These are phyloP conservation scores for Cotesia glomerata DNA, from an alignment of 1,140 invertebrate genomes.

Conservation along the genomic window DNA sequence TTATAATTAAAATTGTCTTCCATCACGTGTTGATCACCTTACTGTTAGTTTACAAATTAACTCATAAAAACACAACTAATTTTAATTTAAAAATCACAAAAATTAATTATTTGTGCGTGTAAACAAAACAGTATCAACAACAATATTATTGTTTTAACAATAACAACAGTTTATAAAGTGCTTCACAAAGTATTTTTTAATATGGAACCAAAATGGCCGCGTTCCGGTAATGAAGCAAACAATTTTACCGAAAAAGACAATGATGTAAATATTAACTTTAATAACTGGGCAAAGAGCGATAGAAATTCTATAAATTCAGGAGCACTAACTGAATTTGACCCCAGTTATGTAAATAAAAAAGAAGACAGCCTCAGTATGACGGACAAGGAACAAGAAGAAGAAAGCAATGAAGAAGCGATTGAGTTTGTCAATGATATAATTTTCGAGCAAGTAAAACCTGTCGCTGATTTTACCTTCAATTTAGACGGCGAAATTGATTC, in stretches of 20 bases:
- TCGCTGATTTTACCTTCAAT: not conserved
- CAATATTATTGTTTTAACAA: not conserved
- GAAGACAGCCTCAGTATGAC: too few species aligned
- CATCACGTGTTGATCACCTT: not conserved
- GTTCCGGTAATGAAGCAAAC: too few species aligned
- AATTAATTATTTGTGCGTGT: not conserved
- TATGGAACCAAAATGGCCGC: too few species aligned
- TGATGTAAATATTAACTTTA: too few species aligned
- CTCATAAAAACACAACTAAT: not conserved
- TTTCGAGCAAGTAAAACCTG: slow-evolving; percentile 5
- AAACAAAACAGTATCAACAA: not conserved
- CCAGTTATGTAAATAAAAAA: too few species aligned
- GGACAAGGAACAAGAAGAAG: too few species aligned
- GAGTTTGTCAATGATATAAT: slow-evolving; percentile 3
- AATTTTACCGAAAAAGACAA: too few species aligned
- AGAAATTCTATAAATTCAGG: too few species aligned
- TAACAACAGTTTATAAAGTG: not conserved
- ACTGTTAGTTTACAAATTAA: not conserved
- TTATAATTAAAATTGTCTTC: not conserved
- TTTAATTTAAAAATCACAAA: not conserved
- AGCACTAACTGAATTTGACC: too few species aligned
- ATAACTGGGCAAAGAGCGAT: too few species aligned
- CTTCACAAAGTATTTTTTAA: too few species aligned
- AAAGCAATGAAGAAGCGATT: not conserved
- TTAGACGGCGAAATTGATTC: slow-evolving; percentile 7